phyloP scores from a whole-genome alignment of 2,888 invertebrate genomes.

The Boloria selene region DNA sequence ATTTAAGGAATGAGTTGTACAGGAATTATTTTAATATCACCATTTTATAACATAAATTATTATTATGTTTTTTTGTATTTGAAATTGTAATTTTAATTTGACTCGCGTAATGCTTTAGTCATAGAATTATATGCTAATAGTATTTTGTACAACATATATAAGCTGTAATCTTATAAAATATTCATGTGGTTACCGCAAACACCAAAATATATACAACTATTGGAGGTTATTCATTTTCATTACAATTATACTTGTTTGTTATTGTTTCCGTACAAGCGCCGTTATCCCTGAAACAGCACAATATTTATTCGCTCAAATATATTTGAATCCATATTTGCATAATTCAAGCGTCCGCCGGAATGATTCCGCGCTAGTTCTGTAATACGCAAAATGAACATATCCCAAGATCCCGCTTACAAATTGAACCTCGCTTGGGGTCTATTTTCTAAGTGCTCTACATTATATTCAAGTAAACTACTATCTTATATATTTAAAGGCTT shows the following conservation, averaged over 20 bases:
- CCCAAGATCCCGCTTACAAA: conserved; percentile 81
- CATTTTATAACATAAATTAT: too few relatives aligned
- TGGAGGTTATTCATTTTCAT: conserved; percentile 12
- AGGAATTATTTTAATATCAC: too few relatives aligned
- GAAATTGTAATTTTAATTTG: too few relatives aligned
- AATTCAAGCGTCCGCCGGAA: conserved; percentile 66
- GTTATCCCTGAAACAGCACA: neutral
- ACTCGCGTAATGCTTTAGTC: too few relatives aligned
- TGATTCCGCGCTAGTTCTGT: conserved; percentile 71
- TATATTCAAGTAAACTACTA: conserved; percentile 4
- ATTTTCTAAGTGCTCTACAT: conserved; percentile 54
- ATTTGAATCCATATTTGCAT: conserved; percentile 76
- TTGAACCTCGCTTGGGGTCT: conserved; percentile 65
- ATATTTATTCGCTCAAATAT: conserved; percentile 62
- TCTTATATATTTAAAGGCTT: too few relatives aligned
- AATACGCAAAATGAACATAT: conserved; percentile 79
- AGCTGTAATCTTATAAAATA: too few relatives aligned
- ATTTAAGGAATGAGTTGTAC: too few relatives aligned
- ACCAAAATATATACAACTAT: neutral
- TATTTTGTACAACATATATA: too few relatives aligned
- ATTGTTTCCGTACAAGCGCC: neutral
- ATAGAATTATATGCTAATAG: too few relatives aligned
- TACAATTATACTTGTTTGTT: neutral
- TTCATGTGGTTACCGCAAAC: too few relatives aligned
- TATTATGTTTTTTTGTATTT: too few relatives aligned